Conservation (phyloP, 2,113 vertebrate species). For the Hypanus sabinus region DNA sequence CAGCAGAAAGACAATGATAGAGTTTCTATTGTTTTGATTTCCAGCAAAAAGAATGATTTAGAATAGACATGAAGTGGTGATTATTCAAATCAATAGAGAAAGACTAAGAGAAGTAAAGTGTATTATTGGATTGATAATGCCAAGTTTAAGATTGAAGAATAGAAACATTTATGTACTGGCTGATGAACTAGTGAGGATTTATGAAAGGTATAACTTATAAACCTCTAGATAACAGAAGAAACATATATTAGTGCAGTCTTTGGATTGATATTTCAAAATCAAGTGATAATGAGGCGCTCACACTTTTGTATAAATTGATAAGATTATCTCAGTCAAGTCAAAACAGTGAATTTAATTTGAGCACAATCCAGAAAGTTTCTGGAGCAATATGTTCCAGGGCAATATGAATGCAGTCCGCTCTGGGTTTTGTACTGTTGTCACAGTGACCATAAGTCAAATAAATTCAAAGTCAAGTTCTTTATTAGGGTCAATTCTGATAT, state of each 20-base stretch:
- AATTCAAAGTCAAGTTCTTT: background rate
- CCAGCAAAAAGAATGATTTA: background rate
- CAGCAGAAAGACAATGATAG: background rate
- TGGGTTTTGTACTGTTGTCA: background rate
- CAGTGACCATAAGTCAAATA: background rate
- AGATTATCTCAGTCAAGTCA: background rate
- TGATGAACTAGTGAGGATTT: background rate
- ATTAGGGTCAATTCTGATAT: background rate
- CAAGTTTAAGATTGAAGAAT: background rate
- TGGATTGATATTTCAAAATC: background rate
- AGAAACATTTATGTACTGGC: background rate
- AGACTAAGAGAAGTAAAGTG: background rate
- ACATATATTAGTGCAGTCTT: background rate
- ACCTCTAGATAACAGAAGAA: background rate
- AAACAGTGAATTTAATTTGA: background rate
- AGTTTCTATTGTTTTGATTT: background rate
- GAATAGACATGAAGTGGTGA: background rate
- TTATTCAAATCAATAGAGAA: background rate
- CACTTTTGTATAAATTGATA: background rate
- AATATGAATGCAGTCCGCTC: background rate
- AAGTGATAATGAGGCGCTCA: background rate
- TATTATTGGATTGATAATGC: background rate
- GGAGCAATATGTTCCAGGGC: background rate
- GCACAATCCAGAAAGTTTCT: background rate
- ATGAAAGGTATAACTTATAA: background rate